Conservation (phyloP, 2,888 invertebrate genomes). For the Drosophila mercatorum region DNA sequence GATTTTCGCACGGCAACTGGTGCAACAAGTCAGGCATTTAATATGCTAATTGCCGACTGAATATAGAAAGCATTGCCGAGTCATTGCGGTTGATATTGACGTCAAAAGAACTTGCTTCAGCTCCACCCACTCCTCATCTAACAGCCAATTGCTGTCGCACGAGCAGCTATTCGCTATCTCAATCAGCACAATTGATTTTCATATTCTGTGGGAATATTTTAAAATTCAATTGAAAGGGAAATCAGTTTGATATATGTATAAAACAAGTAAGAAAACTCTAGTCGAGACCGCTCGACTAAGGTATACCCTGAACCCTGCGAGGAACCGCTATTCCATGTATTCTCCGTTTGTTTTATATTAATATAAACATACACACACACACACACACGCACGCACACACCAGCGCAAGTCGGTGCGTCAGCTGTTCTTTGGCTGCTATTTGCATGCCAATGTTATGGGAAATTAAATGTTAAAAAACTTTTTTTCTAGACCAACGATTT, state of each 20-base stretch:
- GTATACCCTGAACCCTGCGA: no score
- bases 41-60: conserved; percentile 13
- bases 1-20: conserved; percentile 8
- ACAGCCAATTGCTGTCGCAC: background rate
- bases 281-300: no score
- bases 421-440: no score
- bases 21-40: conserved; percentile 2
- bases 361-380: no score
- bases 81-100: background rate
- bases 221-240: background rate
- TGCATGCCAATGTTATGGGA: no score
- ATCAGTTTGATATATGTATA: background rate
- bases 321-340: no score
- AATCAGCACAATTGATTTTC: background rate
- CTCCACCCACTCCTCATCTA: background rate
- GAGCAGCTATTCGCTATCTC: background rate
- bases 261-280: no score
- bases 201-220: background rate
- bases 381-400: no score
- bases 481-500: no score
- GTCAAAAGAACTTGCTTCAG: background rate
- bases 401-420: no score
- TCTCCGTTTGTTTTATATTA: no score
- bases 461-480: no score
- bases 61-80: background rate